These are phyloP conservation scores for Drosophila hamatofila DNA, from an alignment of 2,888 invertebrate genomes.

Conservation along the genomic window DNA sequence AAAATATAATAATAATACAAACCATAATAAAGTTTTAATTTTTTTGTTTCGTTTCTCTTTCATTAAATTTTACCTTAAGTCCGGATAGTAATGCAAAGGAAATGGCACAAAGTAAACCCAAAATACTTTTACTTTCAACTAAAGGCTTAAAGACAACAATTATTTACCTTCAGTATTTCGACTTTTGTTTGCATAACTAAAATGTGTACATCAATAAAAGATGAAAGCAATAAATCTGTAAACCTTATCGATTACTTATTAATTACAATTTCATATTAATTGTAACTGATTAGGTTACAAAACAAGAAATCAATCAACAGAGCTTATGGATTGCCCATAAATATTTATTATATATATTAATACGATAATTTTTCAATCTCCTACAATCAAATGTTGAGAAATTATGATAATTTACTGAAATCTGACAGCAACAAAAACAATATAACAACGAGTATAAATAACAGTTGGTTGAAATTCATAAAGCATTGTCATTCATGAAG, in stretches of 20 bases:
- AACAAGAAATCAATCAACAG: neutral
- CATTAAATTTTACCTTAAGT: too few species aligned
- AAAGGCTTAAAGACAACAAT: too few species aligned
- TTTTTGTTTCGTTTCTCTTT: too few species aligned
- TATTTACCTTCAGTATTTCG: too few species aligned
- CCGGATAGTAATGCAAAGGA: too few species aligned
- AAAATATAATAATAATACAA: too few species aligned
- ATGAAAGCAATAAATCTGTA: neutral
- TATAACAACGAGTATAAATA: neutral
- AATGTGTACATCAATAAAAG: neutral
- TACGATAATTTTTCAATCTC: neutral
- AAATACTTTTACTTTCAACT: too few species aligned
- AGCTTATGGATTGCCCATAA: neutral
- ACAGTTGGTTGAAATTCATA: neutral
- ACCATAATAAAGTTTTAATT: too few species aligned
- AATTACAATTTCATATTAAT: neutral
- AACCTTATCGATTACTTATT: neutral
- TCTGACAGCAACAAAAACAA: neutral
- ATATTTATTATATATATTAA: neutral
- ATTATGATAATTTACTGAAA: neutral
- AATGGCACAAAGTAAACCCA: too few species aligned
- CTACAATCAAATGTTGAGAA: neutral
- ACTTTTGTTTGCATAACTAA: too few species aligned
- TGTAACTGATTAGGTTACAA: neutral
- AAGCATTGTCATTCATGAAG: constrained; percentile 1